phyloP scores from a whole-genome alignment of 2,888 invertebrate genomes.

The Agriotes lineatus region DNA sequence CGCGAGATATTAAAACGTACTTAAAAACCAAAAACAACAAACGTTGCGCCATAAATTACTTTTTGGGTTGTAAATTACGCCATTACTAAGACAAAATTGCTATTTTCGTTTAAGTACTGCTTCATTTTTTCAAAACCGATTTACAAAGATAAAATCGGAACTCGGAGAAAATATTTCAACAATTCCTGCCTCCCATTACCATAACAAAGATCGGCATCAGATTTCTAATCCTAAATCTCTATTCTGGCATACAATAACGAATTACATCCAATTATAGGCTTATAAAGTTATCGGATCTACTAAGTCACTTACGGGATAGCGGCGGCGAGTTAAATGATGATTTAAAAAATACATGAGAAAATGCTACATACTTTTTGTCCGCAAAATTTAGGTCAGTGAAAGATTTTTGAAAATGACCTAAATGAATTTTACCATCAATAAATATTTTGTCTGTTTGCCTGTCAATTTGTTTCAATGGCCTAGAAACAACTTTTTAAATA shows the following conservation, averaged over 20 bases:
- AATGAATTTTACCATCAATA: too few relatives aligned
- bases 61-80: neutral
- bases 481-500: too few relatives aligned
- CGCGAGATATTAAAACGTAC: conserved; percentile 11
- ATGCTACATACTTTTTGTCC: too few relatives aligned
- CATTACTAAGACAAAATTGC: neutral
- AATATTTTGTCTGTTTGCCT: too few relatives aligned
- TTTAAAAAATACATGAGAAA: too few relatives aligned
- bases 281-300: neutral
- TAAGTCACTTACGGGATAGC: too few relatives aligned
- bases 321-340: too few relatives aligned
- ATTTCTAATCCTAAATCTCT: conserved; percentile 12
- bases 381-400: too few relatives aligned
- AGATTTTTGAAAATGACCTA: too few relatives aligned
- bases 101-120: neutral
- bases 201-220: conserved; percentile 8
- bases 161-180: conserved; percentile 4
- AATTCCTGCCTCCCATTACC: conserved; percentile 12
- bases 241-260: conserved; percentile 7
- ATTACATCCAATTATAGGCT: conserved; percentile 1
- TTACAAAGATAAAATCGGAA: neutral
- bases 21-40: neutral
- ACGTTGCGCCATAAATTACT: neutral
- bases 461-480: too few relatives aligned
- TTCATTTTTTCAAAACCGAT: neutral